Evolutionary conservation across 64 coral and sea anemone genomes (phyloP), one percentile per base, ranked within the genome.

Genomic region (Orbicella faveolata): DNA sequence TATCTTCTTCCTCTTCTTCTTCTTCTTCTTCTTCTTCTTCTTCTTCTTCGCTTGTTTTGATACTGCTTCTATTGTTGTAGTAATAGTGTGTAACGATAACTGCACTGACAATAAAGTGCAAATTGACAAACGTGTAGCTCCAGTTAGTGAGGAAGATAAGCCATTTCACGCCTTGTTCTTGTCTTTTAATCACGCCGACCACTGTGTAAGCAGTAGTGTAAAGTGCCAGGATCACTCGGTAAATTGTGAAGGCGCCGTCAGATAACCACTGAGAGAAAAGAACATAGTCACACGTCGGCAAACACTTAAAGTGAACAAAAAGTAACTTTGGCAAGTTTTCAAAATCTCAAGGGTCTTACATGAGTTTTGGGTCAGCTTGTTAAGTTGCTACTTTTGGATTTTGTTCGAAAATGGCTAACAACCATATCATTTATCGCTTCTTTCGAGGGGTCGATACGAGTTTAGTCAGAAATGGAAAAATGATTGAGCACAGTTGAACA

Each of bases 91-190:
- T 94, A 64, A 53, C 86, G 65, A 61, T 94, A 91, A 16, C 35
- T 34, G 83, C 77, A 36, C 76, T 75, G 11, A 91, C 9, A 33
- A 94, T 87, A 73, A 94, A 91, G 36, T 94, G 93, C 11, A 94
- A 14, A 30, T 94, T 94, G 54, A 94, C 48, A 51, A 91, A 91
- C 9, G 93, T 94, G 79, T 94, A 94, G 37, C 89, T 80, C 93
- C 93, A 94, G 83, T 94, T 94, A 41, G 93, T 94, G n/a, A 94
- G 83, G 74, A 91, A 94, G 14, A 94, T 94, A 52, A 94, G 91
- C 93, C 93, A 94, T 20, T 91, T 87, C 4, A 77, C 75, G 6
- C 89, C 93, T 0, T 75, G 23, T 20, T 67, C 23, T 52, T 68
- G 1, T 6, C 93, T 66, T n/a, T 86, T 12, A 21, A 94, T 5